phyloP scores from a whole-genome alignment of 1,140 invertebrate genomes.

The Brachionus calyciflorus region DNA sequence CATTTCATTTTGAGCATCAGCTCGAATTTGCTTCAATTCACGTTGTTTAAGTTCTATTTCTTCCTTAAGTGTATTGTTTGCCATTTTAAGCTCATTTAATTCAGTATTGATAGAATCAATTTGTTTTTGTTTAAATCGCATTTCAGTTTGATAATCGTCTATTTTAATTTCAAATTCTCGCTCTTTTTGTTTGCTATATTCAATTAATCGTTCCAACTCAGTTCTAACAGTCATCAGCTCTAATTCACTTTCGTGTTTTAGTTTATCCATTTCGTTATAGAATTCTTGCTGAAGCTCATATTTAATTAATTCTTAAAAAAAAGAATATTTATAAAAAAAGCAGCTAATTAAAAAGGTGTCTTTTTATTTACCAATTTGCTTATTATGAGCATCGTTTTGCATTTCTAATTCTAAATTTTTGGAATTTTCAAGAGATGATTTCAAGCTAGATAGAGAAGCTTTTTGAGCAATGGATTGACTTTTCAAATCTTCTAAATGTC shows the following conservation, averaged over 20 bases:
- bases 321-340: neutral
- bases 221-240: constrained; percentile 54
- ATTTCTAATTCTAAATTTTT: constrained; percentile 48
- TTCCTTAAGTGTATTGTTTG: constrained; percentile 29
- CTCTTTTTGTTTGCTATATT: constrained; percentile 60
- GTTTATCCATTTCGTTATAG: constrained; percentile 51
- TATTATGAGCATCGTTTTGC: constrained; percentile 48
- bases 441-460: constrained; percentile 50
- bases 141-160: constrained; percentile 56
- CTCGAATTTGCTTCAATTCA: constrained; percentile 54
- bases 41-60: constrained; percentile 47
- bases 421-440: constrained; percentile 47
- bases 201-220: constrained; percentile 57
- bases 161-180: constrained; percentile 53
- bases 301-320: constrained; percentile 47
- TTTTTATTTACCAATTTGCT: constrained; percentile 50
- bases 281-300: constrained; percentile 52
- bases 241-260: constrained; percentile 50
- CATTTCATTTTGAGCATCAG: constrained; percentile 51
- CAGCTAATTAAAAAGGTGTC: neutral
- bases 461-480: constrained; percentile 55
- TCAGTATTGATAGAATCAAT: constrained; percentile 54
- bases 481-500: constrained; percentile 55
- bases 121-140: constrained; percentile 52
- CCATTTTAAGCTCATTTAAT: constrained; percentile 51